Base-by-base conservation (phyloP, 2,113 vertebrate genomes). In the Pelvicachromis taeniatus region DNA sequence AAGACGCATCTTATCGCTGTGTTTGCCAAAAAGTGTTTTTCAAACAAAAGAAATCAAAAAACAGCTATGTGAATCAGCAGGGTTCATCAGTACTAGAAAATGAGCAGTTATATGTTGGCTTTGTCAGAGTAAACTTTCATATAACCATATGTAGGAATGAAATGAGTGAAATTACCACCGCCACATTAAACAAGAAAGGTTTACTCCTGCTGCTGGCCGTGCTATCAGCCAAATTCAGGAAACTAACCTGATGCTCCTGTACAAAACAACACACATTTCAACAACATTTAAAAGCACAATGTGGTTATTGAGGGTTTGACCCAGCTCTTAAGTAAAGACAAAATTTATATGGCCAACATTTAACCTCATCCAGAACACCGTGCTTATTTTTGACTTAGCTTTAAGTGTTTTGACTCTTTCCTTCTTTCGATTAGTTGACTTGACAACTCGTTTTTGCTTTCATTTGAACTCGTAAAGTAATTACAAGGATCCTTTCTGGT, bases 41-140 rank as follows among this genome's bases (percentile, higher is more conserved):
- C 59, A n/a, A n/a, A n/a, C 4, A 45, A 45, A 26, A 45, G 5
- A 26, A 26, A 70, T 13, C 8, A 45, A 42, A 23, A 3, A 9
- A 35, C 1, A 0, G 0, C 13, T 70, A 0, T 45, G 23, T 23
- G 35, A 70, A 70, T 45, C 21, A 2, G 21, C 1, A 70, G 17
- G 40, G 65, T 26, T 14, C 42, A 45, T 26, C 0, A 2, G 0
- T 45, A 45, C 63, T 70, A 26, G 35, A 2, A 68, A 68, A 42
- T 68, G 38, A 68, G 63, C 35, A 14, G 38, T 26, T 45, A 21
- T 26, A 45, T 17, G 21, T 17, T 42, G 12, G 65, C 40, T 70
- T 26, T 70, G 38, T 70, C 13, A 42, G 9, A 40, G 40, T 45
- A 70, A 70, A 45, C 40, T 26, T 45, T 26, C 65, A 45, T 45